Evolutionary conservation across 2,888 invertebrate genomes (phyloP).

Genomic region (Erebia aethiops): DNA sequence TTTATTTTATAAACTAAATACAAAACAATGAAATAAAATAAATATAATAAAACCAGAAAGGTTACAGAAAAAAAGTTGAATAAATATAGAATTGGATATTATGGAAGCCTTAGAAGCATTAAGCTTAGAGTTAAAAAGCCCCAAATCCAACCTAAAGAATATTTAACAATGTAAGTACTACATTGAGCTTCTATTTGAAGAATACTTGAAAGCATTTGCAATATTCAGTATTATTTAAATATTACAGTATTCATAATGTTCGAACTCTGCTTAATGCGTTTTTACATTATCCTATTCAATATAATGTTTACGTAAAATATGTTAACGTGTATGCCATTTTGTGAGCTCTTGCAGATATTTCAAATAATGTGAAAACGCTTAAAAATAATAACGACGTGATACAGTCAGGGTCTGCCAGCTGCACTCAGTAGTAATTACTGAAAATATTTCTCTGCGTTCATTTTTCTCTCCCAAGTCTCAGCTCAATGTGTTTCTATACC

Average conservation of each 20-base stretch:
- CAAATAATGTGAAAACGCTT: background rate
- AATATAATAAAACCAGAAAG: background rate
- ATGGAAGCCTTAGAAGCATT: background rate
- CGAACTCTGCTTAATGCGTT: background rate
- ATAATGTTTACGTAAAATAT: background rate
- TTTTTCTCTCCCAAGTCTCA: background rate
- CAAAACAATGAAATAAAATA: background rate
- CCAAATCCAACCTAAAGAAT: background rate
- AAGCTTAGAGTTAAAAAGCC: background rate
- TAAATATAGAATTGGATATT: too few species aligned
- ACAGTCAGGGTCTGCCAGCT: background rate
- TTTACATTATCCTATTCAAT: background rate
- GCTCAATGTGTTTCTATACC: constrained; percentile 7
- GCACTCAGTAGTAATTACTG: background rate
- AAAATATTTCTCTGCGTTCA: background rate
- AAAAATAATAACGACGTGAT: background rate
- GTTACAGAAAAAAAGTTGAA: background rate
- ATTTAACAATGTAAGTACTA: background rate
- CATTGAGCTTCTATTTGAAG: background rate
- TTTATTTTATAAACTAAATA: background rate
- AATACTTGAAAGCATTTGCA: background rate
- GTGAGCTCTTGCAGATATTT: too few species aligned
- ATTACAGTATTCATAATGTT: background rate
- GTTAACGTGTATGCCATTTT: too few species aligned
- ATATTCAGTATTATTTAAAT: background rate